Conservation (phyloP, 2,113 vertebrate species). For the Mus spicilegus region DNA sequence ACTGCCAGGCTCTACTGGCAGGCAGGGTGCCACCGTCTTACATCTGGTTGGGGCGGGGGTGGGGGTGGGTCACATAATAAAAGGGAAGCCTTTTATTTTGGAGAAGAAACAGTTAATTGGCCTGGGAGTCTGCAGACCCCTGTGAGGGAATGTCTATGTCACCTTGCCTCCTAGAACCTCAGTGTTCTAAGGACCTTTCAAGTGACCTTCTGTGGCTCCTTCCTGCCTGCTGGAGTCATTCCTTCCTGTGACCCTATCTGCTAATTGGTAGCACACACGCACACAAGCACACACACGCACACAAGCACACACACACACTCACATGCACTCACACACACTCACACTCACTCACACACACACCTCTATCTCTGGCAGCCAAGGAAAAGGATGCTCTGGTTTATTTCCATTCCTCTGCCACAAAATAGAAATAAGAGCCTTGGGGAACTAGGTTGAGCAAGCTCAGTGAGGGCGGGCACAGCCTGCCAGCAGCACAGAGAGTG, state of each 20-base stretch:
- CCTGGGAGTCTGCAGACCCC: neutral
- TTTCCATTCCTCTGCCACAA: neutral
- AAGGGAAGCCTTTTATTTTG: neutral
- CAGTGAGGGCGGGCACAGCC: neutral
- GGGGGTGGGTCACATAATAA: neutral
- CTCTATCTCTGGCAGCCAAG: neutral
- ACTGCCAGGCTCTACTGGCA: fast-evolving
- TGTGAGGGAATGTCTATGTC: neutral
- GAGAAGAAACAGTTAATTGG: neutral
- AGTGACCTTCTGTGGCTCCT: neutral
- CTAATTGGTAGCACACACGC: neutral
- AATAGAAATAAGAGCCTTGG: neutral
- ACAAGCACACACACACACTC: too few relatives aligned
- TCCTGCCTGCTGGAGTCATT: neutral
- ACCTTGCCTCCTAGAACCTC: neutral
- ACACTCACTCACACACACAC: too few relatives aligned
- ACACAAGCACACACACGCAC: too few relatives aligned
- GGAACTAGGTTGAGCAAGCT: neutral
- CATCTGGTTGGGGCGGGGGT: neutral
- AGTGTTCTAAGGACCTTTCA: neutral
- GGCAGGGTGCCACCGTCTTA: neutral
- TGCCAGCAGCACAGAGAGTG: neutral
- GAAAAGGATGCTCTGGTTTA: neutral
- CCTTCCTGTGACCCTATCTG: neutral
- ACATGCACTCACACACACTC: too few relatives aligned